Evolutionary conservation across 2,888 invertebrate species (phyloP), one percentile per base, ranked within the genome.

Genomic region (Augochlorella aurata): DNA sequence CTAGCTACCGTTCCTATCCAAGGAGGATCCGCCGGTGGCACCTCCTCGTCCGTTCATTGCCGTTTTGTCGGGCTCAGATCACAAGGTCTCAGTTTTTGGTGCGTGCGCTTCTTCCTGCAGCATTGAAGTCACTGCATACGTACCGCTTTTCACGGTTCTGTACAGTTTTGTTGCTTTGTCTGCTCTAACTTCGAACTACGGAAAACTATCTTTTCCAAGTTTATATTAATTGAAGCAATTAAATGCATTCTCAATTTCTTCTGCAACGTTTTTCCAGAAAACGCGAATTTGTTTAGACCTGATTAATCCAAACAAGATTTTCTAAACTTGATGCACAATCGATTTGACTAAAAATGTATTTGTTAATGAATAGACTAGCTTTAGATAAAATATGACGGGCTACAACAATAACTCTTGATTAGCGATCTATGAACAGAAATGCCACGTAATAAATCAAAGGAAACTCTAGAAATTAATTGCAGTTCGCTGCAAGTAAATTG

Each of bases 1-100:
- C 85, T 77, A 78, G 87, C 87, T 79, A 87, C 85, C 84, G 81
- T 79, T 81, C 76, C 82, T 77, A 86, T 86, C 85, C 84, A 79
- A 88, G 86, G 87, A 89, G 87, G 83, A 85, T 76, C 84, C 85
- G 74, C 82, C 86, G 76, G 81, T 82, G 85, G 80, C 82, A 87
- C 86, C 86, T 87, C 86, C 87, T 85, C 87, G 79, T 79, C 79
- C 84, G 82, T 85, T 89, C 87, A 88, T 90, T 89, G 87, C 87
- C 89, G 84, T 89, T 85, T 86, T 81, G 80, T 81, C 83, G 82
- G 83, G 82, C 68, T 84, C 78, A 86, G 88, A 90, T 91, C 90
- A 91, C 87, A 88, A 89, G 89, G 82, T 85, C 85, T 72, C 70
- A 86, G 84, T 89, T 90, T 90, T 90, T 90, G 84, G 50, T 61